phyloP scores from a whole-genome alignment of 2,797 vertebrate species.

The Myoxocephalus aenaeus region DNA sequence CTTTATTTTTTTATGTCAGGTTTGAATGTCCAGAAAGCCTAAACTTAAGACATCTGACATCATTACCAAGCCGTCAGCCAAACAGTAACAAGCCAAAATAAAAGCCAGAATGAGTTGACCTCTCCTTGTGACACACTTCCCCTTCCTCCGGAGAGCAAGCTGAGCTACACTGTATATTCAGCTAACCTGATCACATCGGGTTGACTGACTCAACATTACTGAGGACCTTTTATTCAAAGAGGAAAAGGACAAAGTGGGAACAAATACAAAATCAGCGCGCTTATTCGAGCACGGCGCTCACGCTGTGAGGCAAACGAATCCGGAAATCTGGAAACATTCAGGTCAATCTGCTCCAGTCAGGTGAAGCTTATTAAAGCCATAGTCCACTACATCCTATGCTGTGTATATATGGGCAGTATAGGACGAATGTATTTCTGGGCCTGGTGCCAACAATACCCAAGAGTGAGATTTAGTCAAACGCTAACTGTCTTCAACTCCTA shows the following conservation, averaged over 20 bases:
- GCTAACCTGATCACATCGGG: constrained; percentile 56
- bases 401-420: constrained; percentile 44
- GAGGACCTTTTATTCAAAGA: constrained; percentile 7
- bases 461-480: constrained; percentile 74
- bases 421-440: constrained; percentile 75
- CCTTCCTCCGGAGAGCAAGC: constrained; percentile 5
- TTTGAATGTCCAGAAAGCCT: no score
- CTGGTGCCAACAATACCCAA: constrained; percentile 71
- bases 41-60: neutral
- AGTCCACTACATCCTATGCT: constrained; percentile 16
- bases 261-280: constrained; percentile 41
- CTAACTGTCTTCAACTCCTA: constrained; percentile 73
- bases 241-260: constrained; percentile 31
- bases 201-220: constrained; percentile 56
- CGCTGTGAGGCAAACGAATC: constrained; percentile 33
- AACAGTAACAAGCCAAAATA: neutral
- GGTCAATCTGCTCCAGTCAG: constrained; percentile 1
- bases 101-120: neutral
- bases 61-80: neutral
- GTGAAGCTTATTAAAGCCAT: constrained; percentile 14
- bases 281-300: constrained; percentile 33
- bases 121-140: neutral
- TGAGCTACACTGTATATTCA: constrained; percentile 7
- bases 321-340: constrained; percentile 11
- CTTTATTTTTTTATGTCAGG: no score